A percentile compares a stretch with the other conserved stretches of the same genome.
These are phyloP conservation scores for Axis porcinus DNA, from an alignment of 2,113 vertebrate species.

Conservation along the genomic window DNA sequence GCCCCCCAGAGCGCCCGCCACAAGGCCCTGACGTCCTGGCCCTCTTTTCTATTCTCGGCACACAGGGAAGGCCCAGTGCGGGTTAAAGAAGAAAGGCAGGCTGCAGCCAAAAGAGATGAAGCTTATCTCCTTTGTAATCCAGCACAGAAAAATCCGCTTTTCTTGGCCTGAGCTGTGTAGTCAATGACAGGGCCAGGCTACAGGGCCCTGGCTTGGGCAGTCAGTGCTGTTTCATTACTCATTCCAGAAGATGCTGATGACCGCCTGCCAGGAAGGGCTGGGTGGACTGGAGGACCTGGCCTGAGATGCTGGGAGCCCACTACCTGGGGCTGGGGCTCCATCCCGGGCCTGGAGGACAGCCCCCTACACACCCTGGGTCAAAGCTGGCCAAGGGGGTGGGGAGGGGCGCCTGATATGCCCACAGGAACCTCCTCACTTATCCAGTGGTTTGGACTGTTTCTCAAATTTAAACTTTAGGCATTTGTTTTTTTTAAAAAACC, in stretches of 20 bases:
- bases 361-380: neutral
- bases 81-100: constrained; percentile 65
- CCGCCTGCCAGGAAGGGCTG: neutral
- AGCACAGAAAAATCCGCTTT: constrained; percentile 73
- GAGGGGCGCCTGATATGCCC: neutral
- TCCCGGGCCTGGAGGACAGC: neutral
- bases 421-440: neutral
- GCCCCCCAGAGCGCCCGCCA: neutral
- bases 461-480: neutral
- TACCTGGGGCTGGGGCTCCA: neutral
- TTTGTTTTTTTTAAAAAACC: neutral
- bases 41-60: neutral
- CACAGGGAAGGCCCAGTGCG: constrained; percentile 50
- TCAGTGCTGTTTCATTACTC: neutral
- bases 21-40: neutral
- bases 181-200: neutral
- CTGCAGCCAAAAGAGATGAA: constrained; percentile 44
- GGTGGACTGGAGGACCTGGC: accelerated
- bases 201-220: neutral
- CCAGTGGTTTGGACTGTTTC: neutral
- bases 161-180: constrained; percentile 46
- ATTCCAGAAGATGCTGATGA: neutral
- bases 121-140: constrained; percentile 72
- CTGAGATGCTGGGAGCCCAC: accelerated
- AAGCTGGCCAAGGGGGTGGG: neutral